These are phyloP conservation scores for Cremastinae sp. DNA, from an alignment of 2,888 invertebrate genomes.

Conservation along the genomic window DNA sequence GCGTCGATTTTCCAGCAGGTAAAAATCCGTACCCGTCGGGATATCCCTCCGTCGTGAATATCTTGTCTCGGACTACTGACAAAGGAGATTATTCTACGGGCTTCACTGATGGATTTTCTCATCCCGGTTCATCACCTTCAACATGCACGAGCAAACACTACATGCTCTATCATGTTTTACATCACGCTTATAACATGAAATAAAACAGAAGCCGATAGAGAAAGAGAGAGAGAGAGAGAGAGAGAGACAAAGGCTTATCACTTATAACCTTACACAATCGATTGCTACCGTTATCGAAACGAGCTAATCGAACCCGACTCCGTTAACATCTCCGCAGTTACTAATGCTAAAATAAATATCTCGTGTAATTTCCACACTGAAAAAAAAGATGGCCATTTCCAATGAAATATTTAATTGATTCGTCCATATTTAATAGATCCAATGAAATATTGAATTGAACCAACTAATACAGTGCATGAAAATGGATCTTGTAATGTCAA, in stretches of 20 bases:
- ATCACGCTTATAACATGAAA: not conserved
- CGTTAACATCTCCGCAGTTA: not conserved
- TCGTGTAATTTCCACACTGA: no score
- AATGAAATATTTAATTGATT: no score
- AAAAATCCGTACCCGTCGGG: not conserved
- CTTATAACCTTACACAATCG: slow-evolving; percentile 26
- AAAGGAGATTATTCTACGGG: slow-evolving; percentile 7
- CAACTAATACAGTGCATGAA: no score
- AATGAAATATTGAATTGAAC: no score
- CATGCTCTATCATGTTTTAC: slow-evolving; percentile 1
- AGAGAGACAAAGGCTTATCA: slow-evolving; percentile 29
- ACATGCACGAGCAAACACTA: not conserved
- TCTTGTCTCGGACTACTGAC: slow-evolving; percentile 6
- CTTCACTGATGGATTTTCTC: slow-evolving; percentile 17
- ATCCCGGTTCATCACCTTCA: not conserved
- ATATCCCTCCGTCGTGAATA: not conserved
- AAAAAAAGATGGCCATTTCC: no score
- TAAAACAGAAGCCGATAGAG: not conserved
- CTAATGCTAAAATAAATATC: no score
- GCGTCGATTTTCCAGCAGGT: not conserved
- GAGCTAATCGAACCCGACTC: slow-evolving; percentile 24
- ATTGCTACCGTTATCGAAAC: slow-evolving; percentile 38
- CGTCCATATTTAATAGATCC: no score
- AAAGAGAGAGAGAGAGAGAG: slow-evolving; percentile 1
- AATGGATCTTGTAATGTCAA: no score